A percentile compares a stretch with the other conserved stretches of the same genome.
These are phyloP conservation scores for Eurytoma adleriae DNA, from an alignment of 2,888 invertebrate genomes.

Conservation along the genomic window DNA sequence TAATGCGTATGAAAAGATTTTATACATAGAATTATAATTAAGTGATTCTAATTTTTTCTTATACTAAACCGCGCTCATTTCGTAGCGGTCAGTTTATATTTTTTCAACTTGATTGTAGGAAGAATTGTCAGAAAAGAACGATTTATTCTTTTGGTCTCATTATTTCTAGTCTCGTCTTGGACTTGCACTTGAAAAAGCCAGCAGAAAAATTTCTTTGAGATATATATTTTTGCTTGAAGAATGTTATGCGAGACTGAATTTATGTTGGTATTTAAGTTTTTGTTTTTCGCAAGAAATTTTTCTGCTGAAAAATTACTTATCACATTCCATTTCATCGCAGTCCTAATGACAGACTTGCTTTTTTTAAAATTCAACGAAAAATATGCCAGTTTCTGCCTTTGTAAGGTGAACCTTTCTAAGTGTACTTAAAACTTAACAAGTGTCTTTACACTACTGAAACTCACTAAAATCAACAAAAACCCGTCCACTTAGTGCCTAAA, in stretches of 20 bases:
- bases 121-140: too few relatives aligned
- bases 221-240: slow-evolving; percentile 16
- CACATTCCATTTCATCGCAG: slow-evolving; percentile 39
- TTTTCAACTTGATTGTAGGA: too few relatives aligned
- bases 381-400: slow-evolving; percentile 54
- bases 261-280: slow-evolving; percentile 29
- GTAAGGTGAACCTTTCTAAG: slow-evolving; percentile 58
- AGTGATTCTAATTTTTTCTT: too few relatives aligned
- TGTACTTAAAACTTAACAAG: slow-evolving; percentile 65
- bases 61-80: too few relatives aligned
- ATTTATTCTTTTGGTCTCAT: not conserved
- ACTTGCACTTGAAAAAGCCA: not conserved
- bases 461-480: slow-evolving; percentile 60
- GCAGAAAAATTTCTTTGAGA: slow-evolving; percentile 36
- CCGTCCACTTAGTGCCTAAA: slow-evolving; percentile 71
- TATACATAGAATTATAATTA: too few relatives aligned
- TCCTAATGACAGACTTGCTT: slow-evolving; percentile 26
- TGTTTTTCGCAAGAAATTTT: slow-evolving; percentile 33
- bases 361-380: not conserved
- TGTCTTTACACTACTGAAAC: slow-evolving; percentile 37
- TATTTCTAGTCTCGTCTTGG: slow-evolving; percentile 16
- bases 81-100: too few relatives aligned
- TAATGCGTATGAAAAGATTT: too few relatives aligned
- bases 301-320: slow-evolving; percentile 8
- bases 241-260: slow-evolving; percentile 37